Base-by-base conservation (phyloP, 2,113 vertebrate species). In the Gadus chalcogrammus region DNA sequence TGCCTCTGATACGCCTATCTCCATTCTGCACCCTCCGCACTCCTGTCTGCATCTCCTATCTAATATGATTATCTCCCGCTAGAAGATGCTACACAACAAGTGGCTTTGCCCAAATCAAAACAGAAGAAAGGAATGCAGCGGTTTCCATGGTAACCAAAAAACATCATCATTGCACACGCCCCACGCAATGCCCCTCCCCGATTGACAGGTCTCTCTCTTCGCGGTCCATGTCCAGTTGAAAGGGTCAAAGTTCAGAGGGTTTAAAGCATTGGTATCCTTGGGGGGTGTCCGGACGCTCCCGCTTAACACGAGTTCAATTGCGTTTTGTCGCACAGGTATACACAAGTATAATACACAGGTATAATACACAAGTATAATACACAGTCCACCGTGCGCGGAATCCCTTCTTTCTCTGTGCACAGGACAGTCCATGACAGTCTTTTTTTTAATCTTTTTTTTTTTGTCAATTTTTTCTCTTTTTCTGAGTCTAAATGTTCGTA, bases 21-120 rank as follows among this genome's bases (percentile, higher is more conserved):
- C 70, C 59, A 48, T 64, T 62, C 69, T 68, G 42, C 77, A 22
- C 79, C 78, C 71, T 67, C 63, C 24, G 20, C 66, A 78, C 72
- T 71, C 76, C 70, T 77, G 76, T 69, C 72, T 76, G 82, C 73
- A 58, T 84, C 79, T 85, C 81, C 79, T 76, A 78, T 73, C 71
- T 81, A 72, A 82, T 83, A 84, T 89, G 89, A 91, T 91, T 91
- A 91, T 91, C 88, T 86, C 87, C 85, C 88, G 89, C 88, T 89
- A 84, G 78, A 89, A 89, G 88, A 90, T 86, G 87, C 87, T 86
- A 87, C 82, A 85, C 81, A 81, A 84, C 72, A 78, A 86, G 80
- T 88, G 84, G 87, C 83, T 85, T 87, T 83, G 82, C 78, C 80
- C 80, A 81, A 69, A 22, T 65, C 76, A 77, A 38, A 31, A 15